A percentile compares a stretch with the other conserved stretches of the same genome.
Conservation (phyloP, 2,888 invertebrate genomes). For the Bellardia bayeri region DNA sequence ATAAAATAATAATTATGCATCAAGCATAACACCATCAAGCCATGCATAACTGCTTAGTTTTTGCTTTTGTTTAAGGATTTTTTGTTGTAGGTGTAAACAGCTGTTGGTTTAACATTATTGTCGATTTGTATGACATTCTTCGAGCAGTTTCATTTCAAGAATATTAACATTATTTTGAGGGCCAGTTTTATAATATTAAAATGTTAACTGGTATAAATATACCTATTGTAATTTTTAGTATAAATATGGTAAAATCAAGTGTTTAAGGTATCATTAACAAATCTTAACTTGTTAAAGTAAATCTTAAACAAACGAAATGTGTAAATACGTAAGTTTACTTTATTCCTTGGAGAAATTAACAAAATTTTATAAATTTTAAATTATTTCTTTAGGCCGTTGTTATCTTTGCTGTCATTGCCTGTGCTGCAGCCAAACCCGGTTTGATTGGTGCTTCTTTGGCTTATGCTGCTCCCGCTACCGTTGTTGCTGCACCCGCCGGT, state of each 20-base stretch:
- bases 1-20: too few relatives aligned
- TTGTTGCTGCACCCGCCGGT: constrained; percentile 66
- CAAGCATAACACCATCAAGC: too few relatives aligned
- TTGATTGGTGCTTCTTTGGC: constrained; percentile 66
- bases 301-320: constrained; percentile 15
- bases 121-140: neutral
- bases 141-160: neutral
- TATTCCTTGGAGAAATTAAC: neutral
- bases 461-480: constrained; percentile 70
- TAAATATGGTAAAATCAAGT: neutral
- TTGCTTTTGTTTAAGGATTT: neutral
- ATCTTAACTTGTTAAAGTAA: constrained; percentile 4
- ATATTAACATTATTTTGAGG: neutral
- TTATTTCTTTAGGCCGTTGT: constrained; percentile 58
- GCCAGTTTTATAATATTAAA: constrained; percentile 6
- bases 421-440: constrained; percentile 71
- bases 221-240: too few relatives aligned
- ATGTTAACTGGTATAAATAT: too few relatives aligned
- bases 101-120: too few relatives aligned
- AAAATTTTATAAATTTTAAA: neutral
- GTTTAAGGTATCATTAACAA: neutral
- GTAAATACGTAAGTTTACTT: constrained; percentile 47
- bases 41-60: too few relatives aligned
- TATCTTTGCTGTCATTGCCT: constrained; percentile 70
- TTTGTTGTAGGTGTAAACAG: too few relatives aligned